These are phyloP conservation scores for Scytalopus superciliaris DNA, from an alignment of 2,113 vertebrate genomes.

Conservation along the genomic window DNA sequence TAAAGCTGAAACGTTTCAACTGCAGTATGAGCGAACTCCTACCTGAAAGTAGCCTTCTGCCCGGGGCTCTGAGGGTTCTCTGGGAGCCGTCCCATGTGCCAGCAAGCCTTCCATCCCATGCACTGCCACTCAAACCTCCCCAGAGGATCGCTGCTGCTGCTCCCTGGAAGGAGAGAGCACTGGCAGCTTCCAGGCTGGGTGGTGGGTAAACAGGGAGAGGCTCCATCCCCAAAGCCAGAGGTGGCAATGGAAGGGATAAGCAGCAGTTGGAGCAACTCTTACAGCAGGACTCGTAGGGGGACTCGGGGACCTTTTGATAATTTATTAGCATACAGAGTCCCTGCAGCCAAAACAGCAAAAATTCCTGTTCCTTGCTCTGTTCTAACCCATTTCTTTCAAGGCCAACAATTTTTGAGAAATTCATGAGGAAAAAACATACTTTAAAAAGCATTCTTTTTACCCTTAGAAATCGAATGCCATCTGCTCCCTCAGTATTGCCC, in stretches of 20 bases:
- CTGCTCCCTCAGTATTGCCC: background rate
- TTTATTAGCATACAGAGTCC: background rate
- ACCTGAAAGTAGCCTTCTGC: background rate
- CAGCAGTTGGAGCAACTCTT: background rate
- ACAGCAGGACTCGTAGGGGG: background rate
- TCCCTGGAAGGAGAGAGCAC: background rate
- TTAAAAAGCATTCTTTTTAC: background rate
- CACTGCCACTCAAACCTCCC: background rate
- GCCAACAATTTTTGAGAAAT: background rate
- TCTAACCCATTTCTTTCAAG: background rate
- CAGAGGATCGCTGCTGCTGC: accelerated
- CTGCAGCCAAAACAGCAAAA: constrained; percentile 1
- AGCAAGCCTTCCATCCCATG: background rate
- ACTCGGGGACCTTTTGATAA: background rate
- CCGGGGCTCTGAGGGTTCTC: background rate
- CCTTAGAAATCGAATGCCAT: background rate
- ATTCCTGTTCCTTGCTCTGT: background rate
- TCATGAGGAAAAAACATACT: background rate
- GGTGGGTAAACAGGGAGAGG: background rate
- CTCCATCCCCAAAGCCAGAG: background rate
- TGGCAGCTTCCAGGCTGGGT: accelerated
- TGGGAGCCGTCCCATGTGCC: background rate
- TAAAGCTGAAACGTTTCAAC: background rate
- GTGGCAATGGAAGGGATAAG: background rate
- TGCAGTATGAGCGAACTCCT: background rate